These are phyloP conservation scores for Ariopsis seemanni DNA, from an alignment of 2,113 vertebrate species.

Conservation along the genomic window DNA sequence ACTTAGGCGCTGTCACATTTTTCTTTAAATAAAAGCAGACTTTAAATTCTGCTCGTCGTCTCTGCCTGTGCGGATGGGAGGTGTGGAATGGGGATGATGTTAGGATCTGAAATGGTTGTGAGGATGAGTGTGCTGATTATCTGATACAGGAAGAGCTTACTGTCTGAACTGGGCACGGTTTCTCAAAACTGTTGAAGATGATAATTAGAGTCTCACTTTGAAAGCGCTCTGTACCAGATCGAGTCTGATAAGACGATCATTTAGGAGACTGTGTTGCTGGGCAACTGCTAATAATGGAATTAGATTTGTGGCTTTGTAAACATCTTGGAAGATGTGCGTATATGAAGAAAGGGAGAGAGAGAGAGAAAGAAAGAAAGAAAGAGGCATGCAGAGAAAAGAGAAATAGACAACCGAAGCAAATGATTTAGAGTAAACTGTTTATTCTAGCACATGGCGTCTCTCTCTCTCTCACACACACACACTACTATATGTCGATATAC, in stretches of 20 bases:
- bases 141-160: slow-evolving; percentile 14
- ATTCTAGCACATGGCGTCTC: too few relatives aligned
- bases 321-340: slow-evolving; percentile 3
- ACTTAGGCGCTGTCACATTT: neutral
- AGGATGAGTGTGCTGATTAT: slow-evolving; percentile 16
- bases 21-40: neutral
- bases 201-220: slow-evolving; percentile 31
- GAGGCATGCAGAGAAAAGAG: neutral
- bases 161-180: slow-evolving; percentile 1
- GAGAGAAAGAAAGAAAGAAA: neutral
- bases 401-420: neutral
- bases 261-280: slow-evolving; percentile 37
- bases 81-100: slow-evolving; percentile 2
- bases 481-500: neutral
- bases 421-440: neutral
- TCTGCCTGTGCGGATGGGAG: neutral
- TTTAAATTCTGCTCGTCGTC: neutral
- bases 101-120: slow-evolving; percentile 16
- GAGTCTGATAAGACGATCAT: slow-evolving; percentile 42
- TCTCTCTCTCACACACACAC: neutral
- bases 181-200: slow-evolving; percentile 19
- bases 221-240: slow-evolving; percentile 24
- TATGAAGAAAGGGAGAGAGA: slow-evolving; percentile 1
- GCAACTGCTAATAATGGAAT: slow-evolving; percentile 42
- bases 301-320: slow-evolving; percentile 38